These are phyloP conservation scores for Diabrotica balteata DNA, from an alignment of 2,888 invertebrate genomes.

Conservation along the genomic window DNA sequence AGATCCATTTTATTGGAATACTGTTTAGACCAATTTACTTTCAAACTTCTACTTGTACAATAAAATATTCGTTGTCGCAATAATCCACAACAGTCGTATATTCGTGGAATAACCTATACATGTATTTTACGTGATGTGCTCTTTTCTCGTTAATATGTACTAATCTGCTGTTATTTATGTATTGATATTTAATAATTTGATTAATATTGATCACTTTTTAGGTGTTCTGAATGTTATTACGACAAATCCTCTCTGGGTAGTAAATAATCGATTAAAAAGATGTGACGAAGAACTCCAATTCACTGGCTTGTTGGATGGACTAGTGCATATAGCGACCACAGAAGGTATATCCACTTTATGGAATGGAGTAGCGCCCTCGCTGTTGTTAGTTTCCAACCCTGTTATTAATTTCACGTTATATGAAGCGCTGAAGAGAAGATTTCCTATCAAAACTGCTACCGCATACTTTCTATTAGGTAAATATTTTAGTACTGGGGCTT, in stretches of 20 bases:
- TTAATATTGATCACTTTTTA: conserved; percentile 57
- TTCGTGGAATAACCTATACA: too few species aligned
- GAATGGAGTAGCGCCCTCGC: conserved; percentile 84
- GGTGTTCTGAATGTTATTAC: conserved; percentile 84
- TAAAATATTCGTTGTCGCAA: too few species aligned
- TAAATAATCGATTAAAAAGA: conserved; percentile 84
- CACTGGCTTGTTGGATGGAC: conserved; percentile 68
- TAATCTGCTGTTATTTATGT: too few species aligned
- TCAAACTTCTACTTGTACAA: too few species aligned
- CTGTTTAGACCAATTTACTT: too few species aligned
- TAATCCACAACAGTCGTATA: too few species aligned
- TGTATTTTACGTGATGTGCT: too few species aligned
- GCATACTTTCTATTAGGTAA: conserved; percentile 68
- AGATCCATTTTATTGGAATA: too few species aligned
- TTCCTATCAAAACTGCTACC: conserved; percentile 65
- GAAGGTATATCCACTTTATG: conserved; percentile 82
- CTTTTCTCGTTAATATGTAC: too few species aligned
- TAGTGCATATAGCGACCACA: conserved; percentile 71
- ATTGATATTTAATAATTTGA: too few species aligned
- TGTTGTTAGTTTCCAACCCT: conserved; percentile 88
- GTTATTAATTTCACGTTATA: conserved; percentile 93
- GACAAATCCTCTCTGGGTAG: conserved; percentile 92
- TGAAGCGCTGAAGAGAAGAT: conserved; percentile 80
- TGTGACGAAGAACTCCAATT: conserved; percentile 56
- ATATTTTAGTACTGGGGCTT: background rate